Percentiles rank a stretch among this genome's conserved stretches.
phyloP scores from a whole-genome alignment of 2,113 vertebrate genomes.

The Prietella phreatophila region DNA sequence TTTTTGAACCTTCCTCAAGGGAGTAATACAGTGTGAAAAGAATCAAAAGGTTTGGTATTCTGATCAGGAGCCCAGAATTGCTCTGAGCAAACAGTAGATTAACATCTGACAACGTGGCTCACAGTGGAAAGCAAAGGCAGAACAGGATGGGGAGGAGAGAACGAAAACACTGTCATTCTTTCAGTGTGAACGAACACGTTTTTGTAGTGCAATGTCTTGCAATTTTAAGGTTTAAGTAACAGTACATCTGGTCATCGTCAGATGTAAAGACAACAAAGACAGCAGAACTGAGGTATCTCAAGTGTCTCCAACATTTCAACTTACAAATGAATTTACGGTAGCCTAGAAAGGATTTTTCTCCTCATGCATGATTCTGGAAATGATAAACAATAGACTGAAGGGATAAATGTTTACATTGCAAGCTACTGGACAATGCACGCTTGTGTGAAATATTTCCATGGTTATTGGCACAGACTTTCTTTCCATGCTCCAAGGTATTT shows the following conservation, averaged over 20 bases:
- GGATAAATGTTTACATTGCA: slow-evolving; percentile 41
- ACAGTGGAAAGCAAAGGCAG: slow-evolving; percentile 31
- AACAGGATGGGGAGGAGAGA: slow-evolving; percentile 29
- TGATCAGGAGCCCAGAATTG: slow-evolving; percentile 32
- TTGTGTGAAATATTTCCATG: slow-evolving; percentile 24
- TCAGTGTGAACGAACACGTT: slow-evolving; percentile 38
- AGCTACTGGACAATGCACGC: slow-evolving; percentile 29
- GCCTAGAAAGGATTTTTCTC: slow-evolving; percentile 38
- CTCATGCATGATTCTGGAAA: slow-evolving; percentile 41
- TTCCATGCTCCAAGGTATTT: background rate
- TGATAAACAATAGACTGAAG: slow-evolving; percentile 34
- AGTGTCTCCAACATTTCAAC: slow-evolving; percentile 3
- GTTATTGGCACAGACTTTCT: slow-evolving; percentile 8
- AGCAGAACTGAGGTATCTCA: slow-evolving; percentile 32
- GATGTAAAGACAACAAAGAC: slow-evolving; percentile 45
- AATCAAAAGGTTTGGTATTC: slow-evolving; percentile 36
- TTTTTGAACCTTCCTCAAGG: slow-evolving; percentile 33
- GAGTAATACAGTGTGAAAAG: slow-evolving; percentile 20
- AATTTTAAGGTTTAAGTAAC: slow-evolving; percentile 39
- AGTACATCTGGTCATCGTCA: slow-evolving; percentile 32
- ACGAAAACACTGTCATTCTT: slow-evolving; percentile 25
- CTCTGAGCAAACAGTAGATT: slow-evolving; percentile 42
- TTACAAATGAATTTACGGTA: slow-evolving; percentile 37
- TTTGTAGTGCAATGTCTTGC: slow-evolving; percentile 42
- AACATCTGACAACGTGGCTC: slow-evolving; percentile 41